These are phyloP conservation scores for Amazona ochrocephala DNA, from an alignment of 2,797 vertebrate genomes.

Conservation along the genomic window DNA sequence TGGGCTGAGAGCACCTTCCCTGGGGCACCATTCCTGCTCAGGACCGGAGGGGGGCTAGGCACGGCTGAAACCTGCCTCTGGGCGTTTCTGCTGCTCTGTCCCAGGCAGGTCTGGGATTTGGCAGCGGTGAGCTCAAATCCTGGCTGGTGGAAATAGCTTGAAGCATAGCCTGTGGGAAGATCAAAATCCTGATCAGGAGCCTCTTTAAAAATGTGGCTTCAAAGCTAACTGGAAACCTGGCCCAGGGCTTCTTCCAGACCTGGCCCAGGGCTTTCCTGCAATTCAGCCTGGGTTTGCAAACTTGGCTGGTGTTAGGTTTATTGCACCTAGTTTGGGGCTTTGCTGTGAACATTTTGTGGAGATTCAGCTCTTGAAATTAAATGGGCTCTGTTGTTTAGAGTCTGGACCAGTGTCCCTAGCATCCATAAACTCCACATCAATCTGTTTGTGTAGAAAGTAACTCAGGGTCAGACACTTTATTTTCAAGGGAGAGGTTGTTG, in stretches of 20 bases:
- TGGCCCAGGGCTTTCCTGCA: constrained; percentile 30
- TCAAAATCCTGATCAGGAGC: constrained; percentile 44
- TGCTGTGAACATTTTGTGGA: constrained; percentile 48
- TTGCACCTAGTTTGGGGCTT: constrained; percentile 69
- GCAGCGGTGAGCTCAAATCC: neutral
- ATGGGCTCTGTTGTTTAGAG: constrained; percentile 30
- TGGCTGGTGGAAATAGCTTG: neutral
- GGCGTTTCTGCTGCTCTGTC: neutral
- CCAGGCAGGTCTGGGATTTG: constrained; percentile 5
- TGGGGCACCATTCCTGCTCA: neutral
- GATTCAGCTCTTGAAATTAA: constrained; percentile 47
- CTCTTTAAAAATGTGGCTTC: constrained; percentile 45
- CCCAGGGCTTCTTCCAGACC: constrained; percentile 33
- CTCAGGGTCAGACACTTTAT: neutral
- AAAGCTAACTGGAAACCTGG: constrained; percentile 66
- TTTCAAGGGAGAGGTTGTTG: neutral
- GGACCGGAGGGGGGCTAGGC: neutral
- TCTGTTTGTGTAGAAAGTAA: neutral
- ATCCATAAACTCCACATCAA: neutral
- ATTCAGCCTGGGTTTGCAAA: constrained; percentile 41
- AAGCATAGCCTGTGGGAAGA: constrained; percentile 15
- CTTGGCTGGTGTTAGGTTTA: constrained; percentile 45
- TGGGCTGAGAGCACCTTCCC: neutral
- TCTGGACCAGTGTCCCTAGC: neutral
- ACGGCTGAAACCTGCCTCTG: neutral